Evolutionary conservation across 1,140 invertebrate genomes (phyloP), one percentile per base, ranked within the genome.

Genomic region (Bombus terrestris): DNA sequence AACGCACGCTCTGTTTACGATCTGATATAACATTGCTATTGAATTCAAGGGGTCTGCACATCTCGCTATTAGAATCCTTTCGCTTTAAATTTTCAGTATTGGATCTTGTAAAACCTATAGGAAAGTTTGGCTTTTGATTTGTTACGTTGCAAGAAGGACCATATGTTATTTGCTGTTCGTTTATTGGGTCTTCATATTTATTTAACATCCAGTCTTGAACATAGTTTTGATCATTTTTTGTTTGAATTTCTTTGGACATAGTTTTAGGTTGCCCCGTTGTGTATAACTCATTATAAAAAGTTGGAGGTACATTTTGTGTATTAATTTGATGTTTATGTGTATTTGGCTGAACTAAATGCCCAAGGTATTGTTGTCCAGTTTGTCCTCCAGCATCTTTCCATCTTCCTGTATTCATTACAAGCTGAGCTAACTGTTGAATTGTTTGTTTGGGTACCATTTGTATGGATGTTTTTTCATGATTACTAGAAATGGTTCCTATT

Each of bases 341-440:
- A 18, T 66, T 43, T 18, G 53, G 32, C 76, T 81, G 71, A 72
- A 41, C 22, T 18, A 25, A 0, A 8, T 18, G 57, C 8, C 35
- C 41, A 18, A 22, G 28, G 59, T 85, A 81, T 3, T 88, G 77
- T 6, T 82, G 69, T 22, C 84, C 82, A 53, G 79, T 88, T 59
- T 88, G 85, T 10, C 43, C 72, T 3, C 88, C 78, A 10, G 83
- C 71, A 71, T 95, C 89, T 47, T 91, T 91, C 94, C 94, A 95
- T 47, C 95, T 93, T 1, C 91, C 92, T 64, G 94, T 94, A 32
- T 95, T 94, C 95, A 95, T 95, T 8, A 95, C 93, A 5, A 93
- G 86, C 25, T 94, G 92, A 37, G 94, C 93, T 10, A 95, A 85
- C 59, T 95, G 94, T 68, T 95, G 94, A 81, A 95, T 95, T 0